phyloP scores from a whole-genome alignment of 2,888 invertebrate species.

The Trichacis sp. region DNA sequence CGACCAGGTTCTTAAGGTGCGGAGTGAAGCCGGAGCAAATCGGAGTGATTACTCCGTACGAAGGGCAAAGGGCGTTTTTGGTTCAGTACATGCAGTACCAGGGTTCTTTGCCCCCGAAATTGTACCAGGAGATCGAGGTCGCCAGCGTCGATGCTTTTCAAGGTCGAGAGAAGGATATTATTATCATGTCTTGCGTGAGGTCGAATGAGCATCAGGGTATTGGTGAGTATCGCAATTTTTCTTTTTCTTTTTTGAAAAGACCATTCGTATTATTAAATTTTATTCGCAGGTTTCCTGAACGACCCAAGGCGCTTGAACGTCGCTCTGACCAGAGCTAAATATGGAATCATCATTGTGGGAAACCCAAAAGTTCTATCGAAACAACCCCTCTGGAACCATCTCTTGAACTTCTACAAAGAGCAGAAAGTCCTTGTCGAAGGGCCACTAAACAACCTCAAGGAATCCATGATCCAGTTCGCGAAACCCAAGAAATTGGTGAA shows the following conservation, averaged over 20 bases:
- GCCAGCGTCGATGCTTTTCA: conserved; percentile 99
- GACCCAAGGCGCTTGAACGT: conserved; percentile 98
- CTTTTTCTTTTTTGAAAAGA: too few relatives aligned
- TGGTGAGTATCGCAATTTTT: conserved; percentile 70
- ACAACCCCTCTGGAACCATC: conserved; percentile 98
- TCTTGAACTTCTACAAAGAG: conserved; percentile 97
- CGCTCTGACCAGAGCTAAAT: conserved; percentile 96
- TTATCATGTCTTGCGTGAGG: conserved; percentile 98
- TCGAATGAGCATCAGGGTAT: conserved; percentile 99
- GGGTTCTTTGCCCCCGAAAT: conserved; percentile 94
- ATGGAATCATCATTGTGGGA: conserved; percentile 97
- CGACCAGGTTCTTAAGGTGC: conserved; percentile 92
- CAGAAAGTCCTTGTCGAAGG: conserved; percentile 97
- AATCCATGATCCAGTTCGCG: conserved; percentile 95
- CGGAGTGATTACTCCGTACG: conserved; percentile 98
- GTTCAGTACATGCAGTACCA: conserved; percentile 99
- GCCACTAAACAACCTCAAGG: conserved; percentile 95
- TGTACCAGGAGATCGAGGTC: conserved; percentile 98
- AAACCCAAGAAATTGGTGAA: conserved; percentile 97
- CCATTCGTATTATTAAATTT: too few relatives aligned
- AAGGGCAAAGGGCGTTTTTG: conserved; percentile 96
- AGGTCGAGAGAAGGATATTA: conserved; percentile 98
- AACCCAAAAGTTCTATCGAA: conserved; percentile 99
- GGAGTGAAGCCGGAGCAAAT: conserved; percentile 98
- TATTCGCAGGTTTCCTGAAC: conserved; percentile 81